Evolutionary conservation across 2,888 invertebrate genomes (phyloP).

Genomic region (Adelognathus sp.): DNA sequence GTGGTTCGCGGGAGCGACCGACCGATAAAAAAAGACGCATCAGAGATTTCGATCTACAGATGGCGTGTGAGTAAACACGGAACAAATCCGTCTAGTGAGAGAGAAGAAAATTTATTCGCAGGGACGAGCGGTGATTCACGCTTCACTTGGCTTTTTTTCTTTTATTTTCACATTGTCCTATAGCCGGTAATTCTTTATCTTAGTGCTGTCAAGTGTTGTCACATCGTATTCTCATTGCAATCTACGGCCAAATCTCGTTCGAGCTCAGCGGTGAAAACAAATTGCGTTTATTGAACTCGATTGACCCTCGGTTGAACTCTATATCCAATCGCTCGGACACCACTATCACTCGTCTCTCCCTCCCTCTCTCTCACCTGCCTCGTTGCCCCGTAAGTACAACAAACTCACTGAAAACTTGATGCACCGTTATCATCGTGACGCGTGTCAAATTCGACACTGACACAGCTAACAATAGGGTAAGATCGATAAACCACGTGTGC

Average conservation of each 20-base stretch:
- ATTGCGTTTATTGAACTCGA: conserved; percentile 22
- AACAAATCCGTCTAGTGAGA: conserved; percentile 15
- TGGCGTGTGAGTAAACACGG: background rate
- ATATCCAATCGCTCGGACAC: background rate
- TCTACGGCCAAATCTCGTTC: background rate
- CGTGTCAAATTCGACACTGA: too few species aligned
- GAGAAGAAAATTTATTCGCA: background rate
- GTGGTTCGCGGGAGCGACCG: background rate
- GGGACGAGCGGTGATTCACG: conserved; percentile 22
- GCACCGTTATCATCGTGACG: too few species aligned
- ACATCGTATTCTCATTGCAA: background rate
- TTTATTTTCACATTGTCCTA: background rate
- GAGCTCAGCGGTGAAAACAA: background rate
- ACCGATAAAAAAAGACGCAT: background rate
- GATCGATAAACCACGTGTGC: background rate
- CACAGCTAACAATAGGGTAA: too few species aligned
- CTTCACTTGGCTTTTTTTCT: background rate
- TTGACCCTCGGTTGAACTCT: conserved; percentile 1
- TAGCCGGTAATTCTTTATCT: background rate
- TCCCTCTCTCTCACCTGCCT: background rate
- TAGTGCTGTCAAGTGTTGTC: background rate
- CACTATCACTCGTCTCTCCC: too few species aligned
- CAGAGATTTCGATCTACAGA: conserved; percentile 1
- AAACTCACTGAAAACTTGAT: too few species aligned
- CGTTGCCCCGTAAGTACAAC: background rate